These are phyloP conservation scores for Lasioglossum villosulum DNA, from an alignment of 2,888 invertebrate genomes.

Conservation along the genomic window DNA sequence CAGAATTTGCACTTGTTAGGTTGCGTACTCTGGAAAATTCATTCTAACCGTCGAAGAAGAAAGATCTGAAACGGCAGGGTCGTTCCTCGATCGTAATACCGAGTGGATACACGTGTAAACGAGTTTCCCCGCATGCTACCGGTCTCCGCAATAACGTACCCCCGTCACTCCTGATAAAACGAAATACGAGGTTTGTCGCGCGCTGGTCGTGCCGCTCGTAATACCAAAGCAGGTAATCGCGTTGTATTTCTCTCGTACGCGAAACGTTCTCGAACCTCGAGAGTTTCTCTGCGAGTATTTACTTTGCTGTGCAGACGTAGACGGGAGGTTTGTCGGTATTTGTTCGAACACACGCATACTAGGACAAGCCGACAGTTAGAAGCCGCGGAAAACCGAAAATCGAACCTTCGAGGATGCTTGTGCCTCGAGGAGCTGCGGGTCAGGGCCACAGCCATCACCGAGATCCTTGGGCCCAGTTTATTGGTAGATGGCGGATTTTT, in stretches of 20 bases:
- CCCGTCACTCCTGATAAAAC: not conserved
- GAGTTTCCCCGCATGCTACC: not conserved
- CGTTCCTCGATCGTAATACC: not conserved
- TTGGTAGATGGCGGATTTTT: not conserved
- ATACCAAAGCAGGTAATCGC: not conserved
- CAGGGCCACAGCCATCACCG: not conserved
- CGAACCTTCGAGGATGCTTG: conserved; percentile 7
- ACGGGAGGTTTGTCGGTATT: not conserved
- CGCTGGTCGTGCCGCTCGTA: not conserved
- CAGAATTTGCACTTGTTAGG: not conserved
- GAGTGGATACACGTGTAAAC: not conserved
- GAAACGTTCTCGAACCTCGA: conserved; percentile 10
- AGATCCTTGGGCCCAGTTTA: not conserved
- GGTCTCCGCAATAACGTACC: not conserved
- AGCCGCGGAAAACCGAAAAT: not conserved
- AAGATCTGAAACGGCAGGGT: not conserved
- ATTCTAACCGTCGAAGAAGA: not conserved
- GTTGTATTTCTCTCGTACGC: not conserved
- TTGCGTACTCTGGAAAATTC: not conserved
- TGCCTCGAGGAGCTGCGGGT: not conserved
- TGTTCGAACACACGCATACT: not conserved
- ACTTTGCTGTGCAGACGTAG: not conserved
- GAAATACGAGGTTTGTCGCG: conserved; percentile 7
- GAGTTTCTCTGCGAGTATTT: not conserved
- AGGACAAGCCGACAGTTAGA: not conserved